These are phyloP conservation scores for Antennarius striatus DNA, from an alignment of 2,113 vertebrate genomes.

Conservation along the genomic window DNA sequence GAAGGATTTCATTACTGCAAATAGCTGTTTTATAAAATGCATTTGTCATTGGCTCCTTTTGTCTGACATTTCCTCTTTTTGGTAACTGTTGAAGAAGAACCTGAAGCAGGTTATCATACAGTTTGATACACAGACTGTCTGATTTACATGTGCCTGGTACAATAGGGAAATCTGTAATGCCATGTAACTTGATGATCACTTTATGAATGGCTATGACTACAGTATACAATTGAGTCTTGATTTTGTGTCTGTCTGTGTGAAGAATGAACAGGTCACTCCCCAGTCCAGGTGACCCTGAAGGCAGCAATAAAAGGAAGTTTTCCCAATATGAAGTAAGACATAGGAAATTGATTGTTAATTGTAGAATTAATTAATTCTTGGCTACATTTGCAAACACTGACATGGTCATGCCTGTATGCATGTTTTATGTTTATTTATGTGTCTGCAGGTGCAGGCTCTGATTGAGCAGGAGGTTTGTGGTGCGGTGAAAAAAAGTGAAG, in stretches of 20 bases:
- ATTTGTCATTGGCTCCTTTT: no score
- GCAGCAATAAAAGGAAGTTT: background rate
- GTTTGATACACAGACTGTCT: no score
- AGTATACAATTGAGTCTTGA: background rate
- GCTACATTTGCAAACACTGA: background rate
- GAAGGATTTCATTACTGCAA: no score
- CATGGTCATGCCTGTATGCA: background rate
- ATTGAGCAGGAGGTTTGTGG: constrained; percentile 40
- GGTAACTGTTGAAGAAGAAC: no score
- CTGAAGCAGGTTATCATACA: no score
- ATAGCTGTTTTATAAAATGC: no score
- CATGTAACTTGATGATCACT: no score
- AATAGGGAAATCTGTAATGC: no score
- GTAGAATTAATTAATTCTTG: no score
- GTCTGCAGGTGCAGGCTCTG: constrained; percentile 44
- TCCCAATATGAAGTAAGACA: constrained; percentile 49
- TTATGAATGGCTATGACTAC: background rate
- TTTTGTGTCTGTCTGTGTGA: constrained; percentile 2
- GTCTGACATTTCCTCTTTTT: no score
- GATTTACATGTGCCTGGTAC: no score
- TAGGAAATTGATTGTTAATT: background rate
- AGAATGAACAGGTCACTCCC: constrained; percentile 26
- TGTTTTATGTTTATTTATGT: constrained; percentile 2
- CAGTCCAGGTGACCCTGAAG: background rate
- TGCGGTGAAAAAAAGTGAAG: constrained; percentile 8